Evolutionary conservation across 2,797 vertebrate species (phyloP).

Genomic region (Pangasius krempfi): DNA sequence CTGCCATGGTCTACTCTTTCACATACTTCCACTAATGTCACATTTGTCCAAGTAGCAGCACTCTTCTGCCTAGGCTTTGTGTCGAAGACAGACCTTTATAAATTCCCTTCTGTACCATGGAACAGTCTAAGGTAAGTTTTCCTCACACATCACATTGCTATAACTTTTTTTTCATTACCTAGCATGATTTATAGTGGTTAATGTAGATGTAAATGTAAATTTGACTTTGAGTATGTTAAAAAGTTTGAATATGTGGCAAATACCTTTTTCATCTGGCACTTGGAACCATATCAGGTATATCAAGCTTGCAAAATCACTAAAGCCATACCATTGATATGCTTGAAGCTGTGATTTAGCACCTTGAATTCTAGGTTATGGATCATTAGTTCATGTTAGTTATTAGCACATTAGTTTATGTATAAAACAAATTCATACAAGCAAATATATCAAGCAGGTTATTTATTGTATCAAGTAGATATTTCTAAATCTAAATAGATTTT

Average conservation of each 20-base stretch:
- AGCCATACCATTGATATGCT: neutral
- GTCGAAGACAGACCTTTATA: slow-evolving; percentile 11
- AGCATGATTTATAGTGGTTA: neutral
- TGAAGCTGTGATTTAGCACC: neutral
- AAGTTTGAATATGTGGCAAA: neutral
- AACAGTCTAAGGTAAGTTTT: slow-evolving; percentile 50
- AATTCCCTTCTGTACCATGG: slow-evolving; percentile 16
- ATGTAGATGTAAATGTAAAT: neutral
- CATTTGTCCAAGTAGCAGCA: slow-evolving; percentile 12
- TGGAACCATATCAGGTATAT: neutral
- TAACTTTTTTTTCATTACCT: neutral
- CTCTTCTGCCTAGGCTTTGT: neutral
- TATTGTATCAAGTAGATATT: neutral
- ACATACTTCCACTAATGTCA: slow-evolving; percentile 15
- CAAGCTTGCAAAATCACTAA: neutral
- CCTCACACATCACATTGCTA: neutral
- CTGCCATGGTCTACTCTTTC: slow-evolving; percentile 28
- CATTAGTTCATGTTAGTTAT: too few species aligned
- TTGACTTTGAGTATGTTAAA: neutral
- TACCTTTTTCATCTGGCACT: neutral
- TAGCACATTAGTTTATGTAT: neutral
- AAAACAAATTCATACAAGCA: neutral
- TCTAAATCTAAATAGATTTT: neutral
- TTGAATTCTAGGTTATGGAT: neutral
- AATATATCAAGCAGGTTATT: neutral